Evolutionary conservation across 1,140 invertebrate genomes (phyloP).

Genomic region (Idris sp.): DNA sequence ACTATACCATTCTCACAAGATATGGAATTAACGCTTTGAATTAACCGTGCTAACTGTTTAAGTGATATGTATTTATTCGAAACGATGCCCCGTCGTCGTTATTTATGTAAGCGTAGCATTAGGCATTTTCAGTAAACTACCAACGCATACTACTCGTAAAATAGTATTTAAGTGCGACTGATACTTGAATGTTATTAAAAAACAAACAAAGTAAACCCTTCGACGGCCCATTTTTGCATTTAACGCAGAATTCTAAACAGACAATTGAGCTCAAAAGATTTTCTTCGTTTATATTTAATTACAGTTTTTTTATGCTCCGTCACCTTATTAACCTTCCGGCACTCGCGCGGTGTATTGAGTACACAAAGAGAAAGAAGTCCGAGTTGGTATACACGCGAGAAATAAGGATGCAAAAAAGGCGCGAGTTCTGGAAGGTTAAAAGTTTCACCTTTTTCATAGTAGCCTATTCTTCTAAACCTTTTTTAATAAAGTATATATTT

Average conservation of each 20-base stretch:
- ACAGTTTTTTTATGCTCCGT: too few relatives aligned
- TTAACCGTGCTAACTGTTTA: conserved; percentile 64
- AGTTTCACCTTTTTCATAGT: too few relatives aligned
- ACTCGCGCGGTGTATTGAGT: too few relatives aligned
- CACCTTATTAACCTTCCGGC: too few relatives aligned
- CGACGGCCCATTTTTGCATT: conserved; percentile 28
- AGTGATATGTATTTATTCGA: conserved; percentile 68
- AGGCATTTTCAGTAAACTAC: conserved; percentile 64
- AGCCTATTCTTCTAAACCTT: too few relatives aligned
- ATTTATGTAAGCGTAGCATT: conserved; percentile 64
- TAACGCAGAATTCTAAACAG: conserved; percentile 65
- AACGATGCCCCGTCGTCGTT: conserved; percentile 59
- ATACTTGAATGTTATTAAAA: conserved; percentile 49
- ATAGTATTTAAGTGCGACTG: conserved; percentile 65
- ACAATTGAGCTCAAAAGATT: conserved; percentile 64
- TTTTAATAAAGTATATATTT: too few relatives aligned
- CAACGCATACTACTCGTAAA: conserved; percentile 63
- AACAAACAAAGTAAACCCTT: conserved; percentile 22
- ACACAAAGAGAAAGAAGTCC: too few relatives aligned
- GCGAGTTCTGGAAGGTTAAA: too few relatives aligned
- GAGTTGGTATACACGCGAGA: too few relatives aligned
- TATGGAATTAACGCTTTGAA: conserved; percentile 63
- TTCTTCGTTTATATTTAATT: too few relatives aligned
- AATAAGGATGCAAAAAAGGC: too few relatives aligned
- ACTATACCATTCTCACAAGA: conserved; percentile 43